These are phyloP conservation scores for Tanypteryx hageni DNA, from an alignment of 2,888 invertebrate genomes.

Conservation along the genomic window DNA sequence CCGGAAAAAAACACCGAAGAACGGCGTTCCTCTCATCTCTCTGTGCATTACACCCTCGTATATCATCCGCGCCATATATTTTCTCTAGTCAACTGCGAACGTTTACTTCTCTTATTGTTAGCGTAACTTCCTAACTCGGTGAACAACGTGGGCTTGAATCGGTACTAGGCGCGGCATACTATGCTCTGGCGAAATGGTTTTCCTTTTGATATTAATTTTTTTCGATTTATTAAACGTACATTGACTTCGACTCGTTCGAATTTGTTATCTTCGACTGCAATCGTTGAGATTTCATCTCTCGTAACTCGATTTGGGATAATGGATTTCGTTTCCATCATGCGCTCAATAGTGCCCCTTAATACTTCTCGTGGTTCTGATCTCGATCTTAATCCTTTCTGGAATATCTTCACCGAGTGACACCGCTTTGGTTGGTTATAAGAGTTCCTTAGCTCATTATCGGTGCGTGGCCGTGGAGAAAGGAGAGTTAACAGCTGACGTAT, in stretches of 20 bases:
- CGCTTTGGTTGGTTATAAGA: neutral
- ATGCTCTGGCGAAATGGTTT: neutral
- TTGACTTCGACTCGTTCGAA: neutral
- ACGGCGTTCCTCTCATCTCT: neutral
- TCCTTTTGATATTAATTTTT: neutral
- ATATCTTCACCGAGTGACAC: neutral
- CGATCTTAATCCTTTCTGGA: neutral
- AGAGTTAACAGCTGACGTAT: no score
- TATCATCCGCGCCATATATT: neutral
- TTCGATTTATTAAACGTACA: neutral
- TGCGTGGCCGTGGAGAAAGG: neutral
- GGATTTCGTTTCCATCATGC: neutral
- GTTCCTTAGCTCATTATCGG: neutral
- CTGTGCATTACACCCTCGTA: neutral
- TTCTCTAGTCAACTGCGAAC: slow-evolving; percentile 17
- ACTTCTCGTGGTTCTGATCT: neutral
- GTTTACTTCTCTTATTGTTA: slow-evolving; percentile 28
- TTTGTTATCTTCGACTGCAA: neutral
- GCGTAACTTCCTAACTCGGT: neutral
- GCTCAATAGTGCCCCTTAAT: neutral
- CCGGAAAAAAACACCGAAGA: neutral
- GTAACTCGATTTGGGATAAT: neutral
- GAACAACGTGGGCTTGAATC: neutral
- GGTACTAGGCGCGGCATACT: neutral
- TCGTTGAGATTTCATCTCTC: neutral